These are phyloP conservation scores for Lepidurus couesii DNA, from an alignment of 1,140 invertebrate species.

Conservation along the genomic window DNA sequence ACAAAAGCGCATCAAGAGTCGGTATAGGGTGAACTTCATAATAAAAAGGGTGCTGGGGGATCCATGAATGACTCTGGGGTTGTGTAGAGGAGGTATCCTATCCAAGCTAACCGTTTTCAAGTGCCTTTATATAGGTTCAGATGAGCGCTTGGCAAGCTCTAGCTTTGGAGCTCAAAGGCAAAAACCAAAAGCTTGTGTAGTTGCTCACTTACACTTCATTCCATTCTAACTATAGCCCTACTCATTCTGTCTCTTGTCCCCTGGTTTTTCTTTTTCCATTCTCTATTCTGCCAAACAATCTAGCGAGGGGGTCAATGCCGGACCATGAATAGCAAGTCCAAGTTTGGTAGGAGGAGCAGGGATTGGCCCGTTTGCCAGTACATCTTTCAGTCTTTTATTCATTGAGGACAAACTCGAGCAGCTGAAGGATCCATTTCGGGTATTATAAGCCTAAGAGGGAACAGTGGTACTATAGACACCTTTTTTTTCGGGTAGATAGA, in stretches of 20 bases:
- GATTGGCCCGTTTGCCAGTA: constrained; percentile 6
- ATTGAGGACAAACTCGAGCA: constrained; percentile 16
- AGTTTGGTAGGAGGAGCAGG: constrained; percentile 17
- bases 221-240: not conserved
- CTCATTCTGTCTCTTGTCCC: not conserved
- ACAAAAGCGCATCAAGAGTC: constrained; percentile 7
- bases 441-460: not conserved
- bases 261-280: not conserved
- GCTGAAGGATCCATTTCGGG: constrained; percentile 21
- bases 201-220: not conserved
- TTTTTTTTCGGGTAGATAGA: not conserved
- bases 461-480: not conserved
- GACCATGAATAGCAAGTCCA: not conserved
- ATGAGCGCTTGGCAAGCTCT: not conserved
- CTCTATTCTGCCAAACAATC: not conserved
- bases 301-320: not conserved
- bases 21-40: not conserved
- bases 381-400: constrained; percentile 8
- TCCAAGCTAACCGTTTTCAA: constrained; percentile 7
- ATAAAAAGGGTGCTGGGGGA: constrained; percentile 11
- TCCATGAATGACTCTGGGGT: not conserved
- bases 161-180: not conserved
- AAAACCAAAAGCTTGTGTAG: constrained; percentile 8
- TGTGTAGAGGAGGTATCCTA: not conserved
- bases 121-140: not conserved